Base-by-base conservation (phyloP, 2,888 invertebrate species). In the Caradrina clavipalpis region DNA sequence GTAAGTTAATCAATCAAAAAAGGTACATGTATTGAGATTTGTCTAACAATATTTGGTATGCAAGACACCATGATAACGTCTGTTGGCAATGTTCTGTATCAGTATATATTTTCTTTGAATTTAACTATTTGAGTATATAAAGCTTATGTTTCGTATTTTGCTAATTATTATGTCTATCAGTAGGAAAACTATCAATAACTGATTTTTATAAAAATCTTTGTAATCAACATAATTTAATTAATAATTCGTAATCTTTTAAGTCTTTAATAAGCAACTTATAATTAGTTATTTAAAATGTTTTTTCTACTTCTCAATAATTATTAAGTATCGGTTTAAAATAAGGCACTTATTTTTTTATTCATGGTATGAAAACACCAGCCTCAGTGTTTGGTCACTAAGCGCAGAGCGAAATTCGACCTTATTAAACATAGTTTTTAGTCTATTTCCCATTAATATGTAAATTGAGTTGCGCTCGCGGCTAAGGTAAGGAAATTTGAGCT, bases 381-480 rank as follows among this genome's bases (percentile, higher is more conserved):
- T 78, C 75, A 69, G 21, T 69, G 73, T 77, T 55, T 22, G 79
- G 64, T 73, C 66, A 74, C 60, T 47, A 75, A 72, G 70, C 76
- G 81, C 81, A 69, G 83, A 80, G 77, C 81, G 84, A 85, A 82
- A 83, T 73, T 86, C 85, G 86, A 88, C 86, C 86, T 87, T 87
- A 88, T 83, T 84, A 77, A 76, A 78, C 59, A 76, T 81, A 76
- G 76, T 70, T 85, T 76, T 51, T 81, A 81, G 83, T 82, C 78
- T 84, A 83, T 51, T 87, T 86, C 85, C 82, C 77, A 82, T 68
- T 72, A 62, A 76, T 74, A 70, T 83, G 73, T 81, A 69, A 79
- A 82, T 82, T 83, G 74, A 80, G 84, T 85, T 83, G 76, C 76
- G 76, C 78, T 83, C 62, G 71, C 62, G 51, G 69, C 26, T 80